These are phyloP conservation scores for Halotydeus destructor DNA, from an alignment of 1,140 invertebrate species.

Conservation along the genomic window DNA sequence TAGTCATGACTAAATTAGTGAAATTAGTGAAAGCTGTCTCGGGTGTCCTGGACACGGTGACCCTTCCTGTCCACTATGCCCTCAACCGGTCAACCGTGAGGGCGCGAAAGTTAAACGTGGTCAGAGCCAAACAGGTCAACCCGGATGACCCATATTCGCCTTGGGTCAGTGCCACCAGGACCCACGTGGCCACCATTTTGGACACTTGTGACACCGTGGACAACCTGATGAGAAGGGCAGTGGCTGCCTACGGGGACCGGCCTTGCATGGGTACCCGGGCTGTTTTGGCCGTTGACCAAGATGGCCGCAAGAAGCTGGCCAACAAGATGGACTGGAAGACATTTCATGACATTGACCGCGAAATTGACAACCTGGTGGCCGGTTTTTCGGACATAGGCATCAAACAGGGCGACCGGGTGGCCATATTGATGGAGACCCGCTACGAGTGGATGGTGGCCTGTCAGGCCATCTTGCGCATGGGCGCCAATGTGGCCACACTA, in stretches of 20 bases:
- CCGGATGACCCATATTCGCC: not conserved
- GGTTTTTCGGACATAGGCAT: too few species aligned
- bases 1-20: too few species aligned
- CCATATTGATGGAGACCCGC: conserved; percentile 87
- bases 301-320: conserved; percentile 85
- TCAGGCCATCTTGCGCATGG: conserved; percentile 13
- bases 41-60: conserved; percentile 61
- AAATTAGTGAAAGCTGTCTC: conserved; percentile 24
- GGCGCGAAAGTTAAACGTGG: conserved; percentile 5
- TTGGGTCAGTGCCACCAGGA: too few species aligned
- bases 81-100: conserved; percentile 73
- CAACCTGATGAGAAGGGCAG: conserved; percentile 55
- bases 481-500: conserved; percentile 57
- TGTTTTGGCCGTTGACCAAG: conserved; percentile 61
- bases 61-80: conserved; percentile 66
- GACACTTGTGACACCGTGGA: conserved; percentile 69
- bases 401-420: conserved; percentile 42
- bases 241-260: conserved; percentile 35
- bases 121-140: not conserved
- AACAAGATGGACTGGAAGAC: conserved; percentile 78
- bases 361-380: too few species aligned
- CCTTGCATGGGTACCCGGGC: conserved; percentile 71
- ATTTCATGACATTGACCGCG: too few species aligned
- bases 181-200: too few species aligned
- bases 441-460: conserved; percentile 88